phyloP scores from a whole-genome alignment of 2,888 invertebrate species.

The Tribolium freemani region DNA sequence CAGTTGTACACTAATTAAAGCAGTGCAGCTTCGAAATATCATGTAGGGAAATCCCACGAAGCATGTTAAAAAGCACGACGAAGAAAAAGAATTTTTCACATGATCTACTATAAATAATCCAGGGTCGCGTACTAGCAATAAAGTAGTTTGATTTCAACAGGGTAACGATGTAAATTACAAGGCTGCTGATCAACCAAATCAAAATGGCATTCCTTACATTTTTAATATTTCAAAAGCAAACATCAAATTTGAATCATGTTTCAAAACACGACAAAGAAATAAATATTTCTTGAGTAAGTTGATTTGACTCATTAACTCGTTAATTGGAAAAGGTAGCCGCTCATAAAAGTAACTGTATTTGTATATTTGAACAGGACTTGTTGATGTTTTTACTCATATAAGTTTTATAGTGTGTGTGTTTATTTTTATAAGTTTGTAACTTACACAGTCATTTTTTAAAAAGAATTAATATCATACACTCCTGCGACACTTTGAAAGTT shows the following conservation, averaged over 20 bases:
- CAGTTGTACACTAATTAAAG: too few species aligned
- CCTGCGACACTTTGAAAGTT: not conserved
- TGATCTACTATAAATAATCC: constrained; percentile 4
- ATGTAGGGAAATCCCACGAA: too few species aligned
- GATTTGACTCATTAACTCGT: not conserved
- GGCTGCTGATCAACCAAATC: not conserved
- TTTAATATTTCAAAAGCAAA: not conserved
- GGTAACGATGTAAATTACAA: not conserved
- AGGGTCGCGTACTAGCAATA: not conserved
- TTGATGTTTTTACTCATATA: not conserved
- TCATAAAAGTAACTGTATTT: not conserved
- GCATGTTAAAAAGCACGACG: not conserved
- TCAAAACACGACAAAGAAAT: too few species aligned
- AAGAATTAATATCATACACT: not conserved
- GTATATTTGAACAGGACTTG: not conserved
- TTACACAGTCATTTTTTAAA: not conserved
- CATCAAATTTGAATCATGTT: too few species aligned
- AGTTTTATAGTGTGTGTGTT: not conserved
- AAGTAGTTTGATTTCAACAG: not conserved
- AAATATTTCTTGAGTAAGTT: not conserved
- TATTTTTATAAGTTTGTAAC: not conserved
- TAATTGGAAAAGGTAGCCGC: not conserved
- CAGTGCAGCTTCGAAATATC: too few species aligned
- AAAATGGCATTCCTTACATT: not conserved
- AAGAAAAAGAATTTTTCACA: not conserved